Percentiles rank a stretch among this genome's conserved stretches.
These are phyloP conservation scores for Microcebus jonahi DNA, from an alignment of 2,113 vertebrate species.

Conservation along the genomic window DNA sequence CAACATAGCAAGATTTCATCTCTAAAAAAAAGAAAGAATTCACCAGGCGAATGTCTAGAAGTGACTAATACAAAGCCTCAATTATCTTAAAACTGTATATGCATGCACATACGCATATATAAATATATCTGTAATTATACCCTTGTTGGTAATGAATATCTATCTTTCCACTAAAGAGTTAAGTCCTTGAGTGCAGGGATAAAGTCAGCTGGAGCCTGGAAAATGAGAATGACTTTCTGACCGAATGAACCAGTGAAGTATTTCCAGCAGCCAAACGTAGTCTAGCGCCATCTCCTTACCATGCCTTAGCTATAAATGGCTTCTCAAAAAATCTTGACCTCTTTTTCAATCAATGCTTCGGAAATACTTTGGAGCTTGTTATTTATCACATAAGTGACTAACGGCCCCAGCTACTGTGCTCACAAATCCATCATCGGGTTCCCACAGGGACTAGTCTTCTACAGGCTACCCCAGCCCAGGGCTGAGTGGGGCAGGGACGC, in stretches of 20 bases:
- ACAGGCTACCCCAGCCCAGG: background rate
- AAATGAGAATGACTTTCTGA: background rate
- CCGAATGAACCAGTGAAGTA: background rate
- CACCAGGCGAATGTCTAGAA: background rate
- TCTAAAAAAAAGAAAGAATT: background rate
- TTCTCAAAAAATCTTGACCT: background rate
- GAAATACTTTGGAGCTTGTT: conserved; percentile 17
- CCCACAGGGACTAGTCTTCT: background rate
- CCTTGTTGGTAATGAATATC: background rate
- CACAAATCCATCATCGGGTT: background rate
- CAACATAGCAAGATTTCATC: no score
- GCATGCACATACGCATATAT: no score
- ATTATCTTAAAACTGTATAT: background rate
- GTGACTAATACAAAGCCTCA: background rate
- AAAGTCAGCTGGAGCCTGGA: background rate
- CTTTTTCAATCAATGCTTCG: background rate
- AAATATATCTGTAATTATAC: background rate
- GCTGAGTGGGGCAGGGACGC: background rate
- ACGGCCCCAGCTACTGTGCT: background rate
- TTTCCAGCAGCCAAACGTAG: background rate
- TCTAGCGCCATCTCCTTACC: background rate
- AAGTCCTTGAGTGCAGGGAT: background rate
- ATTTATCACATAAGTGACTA: background rate
- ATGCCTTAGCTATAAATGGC: background rate
- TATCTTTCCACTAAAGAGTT: background rate